These are phyloP conservation scores for Drosophila ambigua DNA, from an alignment of 1,140 invertebrate species.

Conservation along the genomic window DNA sequence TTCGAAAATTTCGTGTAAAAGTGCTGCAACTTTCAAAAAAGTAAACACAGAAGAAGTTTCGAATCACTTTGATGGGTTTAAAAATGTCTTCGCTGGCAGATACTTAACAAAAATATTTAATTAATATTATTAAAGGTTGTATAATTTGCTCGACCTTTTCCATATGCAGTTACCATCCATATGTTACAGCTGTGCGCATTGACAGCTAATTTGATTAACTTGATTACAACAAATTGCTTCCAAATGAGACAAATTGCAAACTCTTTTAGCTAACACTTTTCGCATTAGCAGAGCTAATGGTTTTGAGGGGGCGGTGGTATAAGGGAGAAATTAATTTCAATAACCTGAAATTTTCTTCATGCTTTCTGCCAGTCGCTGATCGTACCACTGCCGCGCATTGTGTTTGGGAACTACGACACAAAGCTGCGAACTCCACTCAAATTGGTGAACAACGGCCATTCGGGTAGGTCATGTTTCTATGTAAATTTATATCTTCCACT, in stretches of 20 bases:
- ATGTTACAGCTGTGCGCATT: slow-evolving; percentile 15
- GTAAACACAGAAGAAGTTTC: too few relatives aligned
- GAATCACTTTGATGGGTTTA: too few relatives aligned
- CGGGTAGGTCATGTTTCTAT: slow-evolving; percentile 84
- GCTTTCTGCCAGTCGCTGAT: slow-evolving; percentile 84
- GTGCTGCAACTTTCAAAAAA: too few relatives aligned
- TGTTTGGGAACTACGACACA: slow-evolving; percentile 88
- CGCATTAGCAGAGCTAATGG: slow-evolving; percentile 34
- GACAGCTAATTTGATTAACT: slow-evolving; percentile 56
- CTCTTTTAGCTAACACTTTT: slow-evolving; percentile 38
- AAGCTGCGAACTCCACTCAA: slow-evolving; percentile 85
- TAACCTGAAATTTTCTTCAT: slow-evolving; percentile 79
- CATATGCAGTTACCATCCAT: not conserved
- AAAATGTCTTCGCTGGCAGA: too few relatives aligned
- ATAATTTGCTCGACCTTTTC: not conserved
- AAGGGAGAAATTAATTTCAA: slow-evolving; percentile 42
- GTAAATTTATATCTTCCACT: not conserved
- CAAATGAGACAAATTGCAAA: slow-evolving; percentile 37
- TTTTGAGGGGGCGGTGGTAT: not conserved
- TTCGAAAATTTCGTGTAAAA: too few relatives aligned
- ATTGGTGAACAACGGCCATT: slow-evolving; percentile 88
- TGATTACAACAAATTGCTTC: slow-evolving; percentile 34
- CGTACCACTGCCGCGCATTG: slow-evolving; percentile 87
- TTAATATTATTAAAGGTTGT: too few relatives aligned
- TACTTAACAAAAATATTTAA: too few relatives aligned